Conservation (phyloP, 2,113 vertebrate genomes). For the Lota lota region DNA sequence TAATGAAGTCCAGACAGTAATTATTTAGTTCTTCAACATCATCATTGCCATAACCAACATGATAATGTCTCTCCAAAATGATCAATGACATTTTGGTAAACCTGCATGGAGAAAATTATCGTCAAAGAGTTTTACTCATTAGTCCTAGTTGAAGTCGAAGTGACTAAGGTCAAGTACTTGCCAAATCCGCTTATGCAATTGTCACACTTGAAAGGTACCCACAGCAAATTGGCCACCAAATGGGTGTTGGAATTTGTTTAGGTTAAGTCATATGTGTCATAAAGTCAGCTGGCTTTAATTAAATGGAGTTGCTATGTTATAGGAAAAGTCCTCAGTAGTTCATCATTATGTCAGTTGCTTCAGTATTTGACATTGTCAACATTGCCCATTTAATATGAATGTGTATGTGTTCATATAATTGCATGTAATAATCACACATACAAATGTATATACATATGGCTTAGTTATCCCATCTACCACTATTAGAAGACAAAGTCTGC, state of each 20-base stretch:
- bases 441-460: no score
- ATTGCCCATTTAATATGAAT: no score
- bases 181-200: constrained; percentile 20
- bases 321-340: not conserved
- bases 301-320: not conserved
- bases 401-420: no score
- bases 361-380: not conserved
- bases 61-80: constrained; percentile 26
- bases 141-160: not conserved
- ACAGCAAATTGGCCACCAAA: constrained; percentile 16
- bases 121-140: not conserved
- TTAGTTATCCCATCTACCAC: no score
- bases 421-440: no score
- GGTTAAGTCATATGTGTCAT: constrained; percentile 12
- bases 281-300: not conserved
- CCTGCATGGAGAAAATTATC: not conserved
- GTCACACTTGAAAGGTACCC: constrained; percentile 17
- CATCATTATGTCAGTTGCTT: not conserved
- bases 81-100: constrained; percentile 35
- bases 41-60: constrained; percentile 40
- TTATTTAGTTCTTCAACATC: constrained; percentile 27
- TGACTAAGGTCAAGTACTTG: constrained; percentile 22
- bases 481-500: no score
- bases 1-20: not conserved
- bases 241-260: constrained; percentile 6